These are phyloP conservation scores for rabbit (Oryctolagus cuniculus) DNA, from an alignment of 2,113 vertebrate species.

Conservation along the genomic window DNA sequence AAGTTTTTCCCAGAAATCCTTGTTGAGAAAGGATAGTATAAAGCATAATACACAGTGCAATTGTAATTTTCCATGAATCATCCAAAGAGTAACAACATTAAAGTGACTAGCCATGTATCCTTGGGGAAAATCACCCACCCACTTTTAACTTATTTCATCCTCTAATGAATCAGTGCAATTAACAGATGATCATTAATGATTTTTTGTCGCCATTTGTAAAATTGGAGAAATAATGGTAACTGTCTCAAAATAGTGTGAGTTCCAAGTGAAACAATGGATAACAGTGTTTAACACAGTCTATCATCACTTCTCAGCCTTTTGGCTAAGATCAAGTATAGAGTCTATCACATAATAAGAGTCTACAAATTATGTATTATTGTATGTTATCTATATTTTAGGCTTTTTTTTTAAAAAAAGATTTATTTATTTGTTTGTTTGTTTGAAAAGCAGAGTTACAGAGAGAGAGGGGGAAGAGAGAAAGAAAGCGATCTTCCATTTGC, in stretches of 20 bases:
- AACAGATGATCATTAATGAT: neutral
- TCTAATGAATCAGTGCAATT: conserved; percentile 45
- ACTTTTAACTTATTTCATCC: conserved; percentile 19
- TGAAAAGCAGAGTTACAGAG: too few species aligned
- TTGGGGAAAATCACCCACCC: neutral
- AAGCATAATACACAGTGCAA: conserved; percentile 18
- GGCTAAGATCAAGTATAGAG: neutral
- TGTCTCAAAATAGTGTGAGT: neutral
- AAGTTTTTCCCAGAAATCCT: neutral
- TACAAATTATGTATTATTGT: conserved; percentile 1
- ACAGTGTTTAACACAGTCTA: neutral
- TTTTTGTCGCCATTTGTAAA: conserved; percentile 10
- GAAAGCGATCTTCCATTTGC: too few species aligned
- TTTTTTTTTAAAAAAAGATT: too few species aligned
- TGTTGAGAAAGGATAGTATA: neutral
- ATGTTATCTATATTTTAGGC: neutral
- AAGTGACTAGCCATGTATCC: neutral
- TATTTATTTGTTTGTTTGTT: too few species aligned
- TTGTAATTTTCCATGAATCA: conserved; percentile 44
- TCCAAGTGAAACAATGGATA: conserved; percentile 5
- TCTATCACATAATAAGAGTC: neutral
- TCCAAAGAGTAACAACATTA: conserved; percentile 31
- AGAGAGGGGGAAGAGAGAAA: too few species aligned
- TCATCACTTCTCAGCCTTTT: too few species aligned
- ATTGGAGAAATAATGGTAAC: conserved; percentile 6